Base-by-base conservation (phyloP, 2,888 invertebrate species). In the Pantelozetes paolii region DNA sequence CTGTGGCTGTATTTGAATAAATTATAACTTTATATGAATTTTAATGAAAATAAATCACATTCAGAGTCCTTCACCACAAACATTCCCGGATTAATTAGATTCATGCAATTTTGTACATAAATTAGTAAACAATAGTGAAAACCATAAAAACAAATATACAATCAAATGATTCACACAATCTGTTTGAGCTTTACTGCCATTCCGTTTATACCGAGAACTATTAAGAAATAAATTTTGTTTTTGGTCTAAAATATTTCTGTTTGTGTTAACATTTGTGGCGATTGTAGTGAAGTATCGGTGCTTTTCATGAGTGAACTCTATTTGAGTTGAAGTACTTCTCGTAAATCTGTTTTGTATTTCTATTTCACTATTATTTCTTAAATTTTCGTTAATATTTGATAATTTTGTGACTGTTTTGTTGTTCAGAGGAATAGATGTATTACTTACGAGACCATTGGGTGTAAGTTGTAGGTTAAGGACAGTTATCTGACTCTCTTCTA, bases 401-500 rank as follows among this genome's bases (percentile, higher is more conserved):
- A 36, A n/a, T n/a, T n/a, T n/a, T n/a, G 20, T 30, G 13, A 69
- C 6, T 70, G 26, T 8, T 26, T 15, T 67, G n/a, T 23, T 28
- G 42, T 28, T 5, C 28, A 13, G 9, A 36, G 36, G 23, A 28
- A 70, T n/a, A 26, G 23, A 6, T 13, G 28, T 45, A 18, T 48
- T 71, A 71, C 71, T 54, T 71, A 54, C 54, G 20, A 67, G 32
- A 2, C 36, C 67, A 13, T 42, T n/a, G 20, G 75, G 71, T 9
- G 20, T 28, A 13, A 75, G 50, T 69, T 74, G 36, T 0, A 75
- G 5, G 15, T 75, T 45, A 30, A 75, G 40, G 26, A 57, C 28
- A 20, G 75, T 75, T 9, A 71, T 57, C 23, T 62, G 75, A 15
- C 75, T 74, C 1, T 75, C 71, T 32, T 59, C 74, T 13, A 78